Evolutionary conservation across 1,140 invertebrate species (phyloP), one percentile per base, ranked within the genome.

Genomic region (Pteromalus puparum): DNA sequence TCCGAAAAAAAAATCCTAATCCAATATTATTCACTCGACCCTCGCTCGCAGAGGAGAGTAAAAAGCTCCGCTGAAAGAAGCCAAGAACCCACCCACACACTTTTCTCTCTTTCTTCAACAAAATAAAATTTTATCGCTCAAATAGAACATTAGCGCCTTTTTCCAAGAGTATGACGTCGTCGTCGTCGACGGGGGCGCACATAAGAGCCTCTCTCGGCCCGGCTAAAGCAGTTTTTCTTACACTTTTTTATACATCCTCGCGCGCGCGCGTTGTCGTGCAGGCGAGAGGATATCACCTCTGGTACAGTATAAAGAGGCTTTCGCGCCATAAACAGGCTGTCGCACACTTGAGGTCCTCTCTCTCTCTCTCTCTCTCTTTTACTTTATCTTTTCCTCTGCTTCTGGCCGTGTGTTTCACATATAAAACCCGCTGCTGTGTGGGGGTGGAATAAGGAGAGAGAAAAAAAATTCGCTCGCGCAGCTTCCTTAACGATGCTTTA

Each of bases 401-500:
- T n/a, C n/a, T 48, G 28, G 38, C 46, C 30, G 73, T 53, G 70
- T 30, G 24, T 30, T 70, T 70, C 26, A 70, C 18, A n/a, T 61
- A 61, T 61, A 18, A 61, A 72, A 34, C 15, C 30, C 30, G 30
- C 6, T 5, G 30, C 30, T n/a, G 4, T 5, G 76, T 82, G 48
- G 79, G 82, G 6, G 21, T 1, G 53, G 53, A 61, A 42, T 21
- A 61, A 34, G 30, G 6, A 34, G 48, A 4, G 48, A 53, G 53
- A 61, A 61, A 85, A 83, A 86, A 88, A 87, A 86, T 86, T 79
- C 48, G 48, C 82, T 83, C 85, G 67, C 80, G 28, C 73, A 48
- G 65, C 83, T 85, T 87, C 75, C 78, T 87, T 83, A 83, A 86
- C 75, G 86, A 87, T 87, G 87, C 86, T 90, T 90, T 90, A 90